Evolutionary conservation across 2,888 invertebrate species (phyloP).

Genomic region (Lydus trimaculatus): DNA sequence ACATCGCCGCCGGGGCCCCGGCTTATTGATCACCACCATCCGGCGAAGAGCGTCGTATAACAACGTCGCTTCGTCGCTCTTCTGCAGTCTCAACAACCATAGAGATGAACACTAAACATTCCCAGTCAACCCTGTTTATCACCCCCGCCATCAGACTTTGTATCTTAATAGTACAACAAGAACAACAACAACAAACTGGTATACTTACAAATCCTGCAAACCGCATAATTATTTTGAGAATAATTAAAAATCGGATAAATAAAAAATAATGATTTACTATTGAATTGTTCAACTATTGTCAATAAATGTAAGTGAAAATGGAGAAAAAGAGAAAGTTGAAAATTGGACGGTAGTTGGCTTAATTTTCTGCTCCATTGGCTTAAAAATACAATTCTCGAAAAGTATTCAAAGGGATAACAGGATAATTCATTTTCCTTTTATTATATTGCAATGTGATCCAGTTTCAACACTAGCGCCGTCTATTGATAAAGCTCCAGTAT

Average conservation of each 20-base stretch:
- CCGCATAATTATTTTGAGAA: too few relatives aligned
- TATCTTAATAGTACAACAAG: neutral
- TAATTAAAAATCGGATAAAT: too few relatives aligned
- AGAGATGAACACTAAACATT: constrained; percentile 27
- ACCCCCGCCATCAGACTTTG: neutral
- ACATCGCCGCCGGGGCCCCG: constrained; percentile 50
- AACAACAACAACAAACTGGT: neutral
- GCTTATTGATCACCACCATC: constrained; percentile 49
- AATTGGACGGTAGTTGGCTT: constrained; percentile 25
- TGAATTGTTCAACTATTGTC: too few relatives aligned
- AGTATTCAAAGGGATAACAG: constrained; percentile 57
- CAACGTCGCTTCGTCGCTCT: constrained; percentile 15
- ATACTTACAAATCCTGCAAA: too few relatives aligned
- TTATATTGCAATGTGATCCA: too few relatives aligned
- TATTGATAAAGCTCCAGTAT: neutral
- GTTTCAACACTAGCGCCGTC: constrained; percentile 13
- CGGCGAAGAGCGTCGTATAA: constrained; percentile 19
- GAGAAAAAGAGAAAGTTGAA: too few relatives aligned
- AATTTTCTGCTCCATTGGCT: constrained; percentile 56
- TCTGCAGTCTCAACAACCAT: constrained; percentile 24
- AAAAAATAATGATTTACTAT: too few relatives aligned
- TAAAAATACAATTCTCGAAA: constrained; percentile 53
- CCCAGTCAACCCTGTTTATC: constrained; percentile 11
- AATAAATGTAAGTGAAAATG: too few relatives aligned
- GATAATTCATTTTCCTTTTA: constrained; percentile 45